Conservation (phyloP, 2,113 vertebrate species). For the Protobothrops mucrosquamatus region DNA sequence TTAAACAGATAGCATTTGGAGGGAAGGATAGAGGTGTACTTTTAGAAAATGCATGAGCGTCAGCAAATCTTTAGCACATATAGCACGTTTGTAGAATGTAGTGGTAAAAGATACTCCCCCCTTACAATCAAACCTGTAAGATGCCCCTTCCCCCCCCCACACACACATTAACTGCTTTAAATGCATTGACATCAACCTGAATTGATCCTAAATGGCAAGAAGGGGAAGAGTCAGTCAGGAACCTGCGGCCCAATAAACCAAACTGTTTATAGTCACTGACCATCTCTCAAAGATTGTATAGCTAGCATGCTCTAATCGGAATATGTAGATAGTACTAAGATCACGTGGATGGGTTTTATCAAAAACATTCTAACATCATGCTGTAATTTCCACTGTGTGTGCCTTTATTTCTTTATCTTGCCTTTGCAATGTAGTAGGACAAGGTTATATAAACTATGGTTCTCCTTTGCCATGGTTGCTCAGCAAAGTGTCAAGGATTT, state of each 20-base stretch:
- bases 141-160: no score
- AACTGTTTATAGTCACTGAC: background rate
- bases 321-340: background rate
- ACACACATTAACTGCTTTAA: background rate
- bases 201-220: background rate
- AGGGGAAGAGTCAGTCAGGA: background rate
- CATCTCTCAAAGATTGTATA: background rate
- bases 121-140: background rate
- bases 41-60: background rate
- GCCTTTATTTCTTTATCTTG: background rate
- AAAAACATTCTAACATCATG: background rate
- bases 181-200: background rate
- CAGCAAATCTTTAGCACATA: no score
- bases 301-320: background rate
- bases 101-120: background rate
- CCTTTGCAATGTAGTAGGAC: background rate
- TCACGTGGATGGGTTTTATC: background rate
- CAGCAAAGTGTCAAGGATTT: background rate
- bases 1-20: background rate
- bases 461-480: background rate
- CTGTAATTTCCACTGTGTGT: background rate
- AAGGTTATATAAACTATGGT: background rate
- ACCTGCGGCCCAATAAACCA: background rate
- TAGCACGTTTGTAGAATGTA: background rate
- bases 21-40: background rate